Percentiles rank a stretch among this genome's conserved stretches.
phyloP scores from a whole-genome alignment of 1,140 invertebrate species.

The Augochlora pura region DNA sequence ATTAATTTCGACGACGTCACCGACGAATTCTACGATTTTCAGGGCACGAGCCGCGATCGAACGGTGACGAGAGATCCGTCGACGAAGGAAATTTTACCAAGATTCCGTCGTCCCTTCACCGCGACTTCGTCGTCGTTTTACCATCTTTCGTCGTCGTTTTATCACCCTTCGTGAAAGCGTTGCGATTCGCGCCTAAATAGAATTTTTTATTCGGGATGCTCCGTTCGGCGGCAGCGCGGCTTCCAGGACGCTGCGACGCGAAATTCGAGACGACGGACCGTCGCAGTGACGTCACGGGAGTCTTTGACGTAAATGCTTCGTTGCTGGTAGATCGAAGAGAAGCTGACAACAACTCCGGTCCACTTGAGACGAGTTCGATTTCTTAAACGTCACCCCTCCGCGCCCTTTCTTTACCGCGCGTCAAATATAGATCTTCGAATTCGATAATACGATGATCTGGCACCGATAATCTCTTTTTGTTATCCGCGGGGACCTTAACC shows the following conservation, averaged over 20 bases:
- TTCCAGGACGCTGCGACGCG: not conserved
- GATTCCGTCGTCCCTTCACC: too few relatives aligned
- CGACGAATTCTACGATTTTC: too few relatives aligned
- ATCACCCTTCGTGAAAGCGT: too few relatives aligned
- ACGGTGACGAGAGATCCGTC: too few relatives aligned
- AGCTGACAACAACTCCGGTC: conserved; percentile 30
- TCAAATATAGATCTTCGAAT: conserved; percentile 39
- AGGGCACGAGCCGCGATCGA: too few relatives aligned
- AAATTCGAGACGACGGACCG: conserved; percentile 35
- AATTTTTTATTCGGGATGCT: too few relatives aligned
- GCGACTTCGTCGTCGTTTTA: too few relatives aligned
- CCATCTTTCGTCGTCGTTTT: too few relatives aligned
- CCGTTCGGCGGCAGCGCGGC: too few relatives aligned
- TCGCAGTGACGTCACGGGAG: conserved; percentile 59
- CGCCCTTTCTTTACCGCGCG: conserved; percentile 10
- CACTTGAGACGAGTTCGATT: conserved; percentile 56
- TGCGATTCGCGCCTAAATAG: too few relatives aligned
- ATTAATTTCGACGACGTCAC: not conserved
- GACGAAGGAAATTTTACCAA: too few relatives aligned
- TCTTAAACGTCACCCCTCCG: conserved; percentile 35
- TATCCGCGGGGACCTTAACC: conserved; percentile 15
- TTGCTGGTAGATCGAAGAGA: conserved; percentile 37
- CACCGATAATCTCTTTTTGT: conserved; percentile 34
- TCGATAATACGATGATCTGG: conserved; percentile 41
- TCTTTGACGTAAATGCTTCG: conserved; percentile 64